phyloP scores from a whole-genome alignment of 2,797 vertebrate species.

The Pelochelys cantorii region DNA sequence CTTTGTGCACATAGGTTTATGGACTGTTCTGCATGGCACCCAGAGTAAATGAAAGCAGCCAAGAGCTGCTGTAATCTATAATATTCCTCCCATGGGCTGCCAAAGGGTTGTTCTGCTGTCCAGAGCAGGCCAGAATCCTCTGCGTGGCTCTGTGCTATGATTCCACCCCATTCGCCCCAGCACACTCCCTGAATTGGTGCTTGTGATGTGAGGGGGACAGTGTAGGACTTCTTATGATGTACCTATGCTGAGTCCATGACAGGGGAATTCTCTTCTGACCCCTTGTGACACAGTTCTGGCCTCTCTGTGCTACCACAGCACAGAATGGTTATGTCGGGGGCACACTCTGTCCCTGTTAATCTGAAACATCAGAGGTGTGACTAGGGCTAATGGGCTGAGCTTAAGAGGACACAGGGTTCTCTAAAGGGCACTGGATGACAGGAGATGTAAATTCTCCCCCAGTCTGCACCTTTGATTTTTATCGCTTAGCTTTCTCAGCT shows the following conservation, averaged over 20 bases:
- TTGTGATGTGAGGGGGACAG: not conserved
- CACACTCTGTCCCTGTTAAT: not conserved
- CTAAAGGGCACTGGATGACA: fast-evolving
- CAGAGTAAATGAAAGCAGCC: not conserved
- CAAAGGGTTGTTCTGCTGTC: not conserved
- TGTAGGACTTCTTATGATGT: not conserved
- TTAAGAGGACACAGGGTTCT: not conserved
- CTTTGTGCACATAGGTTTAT: not conserved
- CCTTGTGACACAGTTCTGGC: fast-evolving
- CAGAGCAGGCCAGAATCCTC: not conserved
- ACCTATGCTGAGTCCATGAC: not conserved
- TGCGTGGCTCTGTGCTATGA: not conserved
- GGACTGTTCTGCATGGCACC: not conserved
- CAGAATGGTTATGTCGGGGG: not conserved
- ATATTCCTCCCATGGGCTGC: not conserved
- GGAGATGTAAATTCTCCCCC: not conserved
- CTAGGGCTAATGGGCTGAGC: not conserved
- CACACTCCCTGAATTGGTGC: not conserved
- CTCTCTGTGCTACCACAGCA: not conserved
- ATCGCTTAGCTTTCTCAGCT: fast-evolving
- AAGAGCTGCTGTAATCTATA: not conserved
- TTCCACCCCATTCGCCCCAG: not conserved
- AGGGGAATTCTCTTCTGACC: not conserved
- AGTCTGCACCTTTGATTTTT: not conserved
- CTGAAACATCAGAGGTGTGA: not conserved